Conservation (phyloP, 1,140 invertebrate genomes). For the Gonioctena quinquepunctata region DNA sequence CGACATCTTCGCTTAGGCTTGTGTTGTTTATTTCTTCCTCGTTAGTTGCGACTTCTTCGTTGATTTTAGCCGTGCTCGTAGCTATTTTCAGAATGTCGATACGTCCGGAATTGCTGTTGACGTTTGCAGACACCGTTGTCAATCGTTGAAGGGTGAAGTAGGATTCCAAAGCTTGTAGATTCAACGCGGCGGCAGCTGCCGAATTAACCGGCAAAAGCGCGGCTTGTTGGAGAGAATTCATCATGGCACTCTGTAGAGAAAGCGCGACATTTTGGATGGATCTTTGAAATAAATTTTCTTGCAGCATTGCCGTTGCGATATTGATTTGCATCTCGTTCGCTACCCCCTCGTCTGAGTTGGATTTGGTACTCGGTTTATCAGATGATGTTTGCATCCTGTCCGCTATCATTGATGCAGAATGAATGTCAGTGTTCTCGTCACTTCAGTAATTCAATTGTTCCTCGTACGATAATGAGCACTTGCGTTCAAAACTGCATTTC, state of each 20-base stretch:
- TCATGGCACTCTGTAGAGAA: constrained; percentile 75
- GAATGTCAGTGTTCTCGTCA: too few relatives aligned
- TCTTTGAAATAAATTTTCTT: constrained; percentile 62
- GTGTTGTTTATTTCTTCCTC: constrained; percentile 55
- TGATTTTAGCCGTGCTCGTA: constrained; percentile 61
- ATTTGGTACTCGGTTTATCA: constrained; percentile 32
- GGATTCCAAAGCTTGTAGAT: constrained; percentile 80
- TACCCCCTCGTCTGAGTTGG: background rate
- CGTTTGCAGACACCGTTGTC: constrained; percentile 51
- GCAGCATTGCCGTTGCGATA: constrained; percentile 53
- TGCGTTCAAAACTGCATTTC: too few relatives aligned
- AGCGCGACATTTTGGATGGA: constrained; percentile 71
- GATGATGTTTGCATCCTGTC: constrained; percentile 46
- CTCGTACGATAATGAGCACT: too few relatives aligned
- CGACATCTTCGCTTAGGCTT: constrained; percentile 61
- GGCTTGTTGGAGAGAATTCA: constrained; percentile 74
- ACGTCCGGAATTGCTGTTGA: constrained; percentile 44
- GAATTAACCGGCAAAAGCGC: constrained; percentile 76
- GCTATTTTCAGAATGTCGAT: constrained; percentile 63
- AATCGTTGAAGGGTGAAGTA: constrained; percentile 79
- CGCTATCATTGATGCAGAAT: background rate
- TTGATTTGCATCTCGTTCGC: constrained; percentile 26
- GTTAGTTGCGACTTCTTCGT: constrained; percentile 61
- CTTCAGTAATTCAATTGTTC: too few relatives aligned
- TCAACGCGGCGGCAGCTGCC: constrained; percentile 76